phyloP scores from a whole-genome alignment of 2,797 vertebrate species.

The Avahi laniger region DNA sequence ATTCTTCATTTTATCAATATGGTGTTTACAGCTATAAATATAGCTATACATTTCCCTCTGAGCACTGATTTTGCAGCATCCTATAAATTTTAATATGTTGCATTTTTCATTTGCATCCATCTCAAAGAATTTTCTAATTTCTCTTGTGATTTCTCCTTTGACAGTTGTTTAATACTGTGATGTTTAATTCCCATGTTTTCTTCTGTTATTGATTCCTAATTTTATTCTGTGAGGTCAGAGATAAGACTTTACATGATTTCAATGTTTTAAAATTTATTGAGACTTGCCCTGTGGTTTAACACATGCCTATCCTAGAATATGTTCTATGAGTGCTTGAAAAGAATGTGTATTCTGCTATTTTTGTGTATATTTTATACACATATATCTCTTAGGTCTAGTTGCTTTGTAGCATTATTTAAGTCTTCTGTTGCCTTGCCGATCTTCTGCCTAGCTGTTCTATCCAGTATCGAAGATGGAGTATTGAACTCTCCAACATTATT shows the following conservation, averaged over 20 bases:
- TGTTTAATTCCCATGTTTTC: not conserved
- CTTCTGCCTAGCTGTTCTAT: not conserved
- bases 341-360: not conserved
- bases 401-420: not conserved
- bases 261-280: not conserved
- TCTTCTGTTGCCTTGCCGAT: not conserved
- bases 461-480: not conserved
- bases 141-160: not conserved
- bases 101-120: not conserved
- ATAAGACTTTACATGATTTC: not conserved
- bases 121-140: not conserved
- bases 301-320: not conserved
- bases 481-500: not conserved
- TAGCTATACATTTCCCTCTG: not conserved
- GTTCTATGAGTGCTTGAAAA: not conserved
- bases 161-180: not conserved
- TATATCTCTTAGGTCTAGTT: not conserved
- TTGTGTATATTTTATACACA: not conserved
- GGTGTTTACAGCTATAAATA: not conserved
- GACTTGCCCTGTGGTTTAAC: not conserved
- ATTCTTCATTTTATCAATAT: not conserved
- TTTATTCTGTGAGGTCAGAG: not conserved
- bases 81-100: not conserved
- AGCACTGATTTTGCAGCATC: not conserved
- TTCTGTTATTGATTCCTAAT: not conserved